Base-by-base conservation (phyloP, 2,888 invertebrate genomes). In the Hypercompe scribonia region DNA sequence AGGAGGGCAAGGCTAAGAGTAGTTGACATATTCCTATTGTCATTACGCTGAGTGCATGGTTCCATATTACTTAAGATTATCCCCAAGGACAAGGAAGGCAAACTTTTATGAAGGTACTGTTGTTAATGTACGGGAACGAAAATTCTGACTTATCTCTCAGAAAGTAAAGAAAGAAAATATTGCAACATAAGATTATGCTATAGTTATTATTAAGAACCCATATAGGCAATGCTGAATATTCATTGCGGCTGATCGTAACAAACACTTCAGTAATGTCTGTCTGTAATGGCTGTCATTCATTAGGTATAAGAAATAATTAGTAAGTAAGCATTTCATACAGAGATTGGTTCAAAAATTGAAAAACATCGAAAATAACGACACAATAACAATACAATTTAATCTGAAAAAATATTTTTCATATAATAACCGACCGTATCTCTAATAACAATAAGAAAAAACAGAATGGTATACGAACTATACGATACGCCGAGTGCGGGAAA, bases 61-160 rank as follows among this genome's bases (percentile, higher is more conserved):
- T 28, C 82, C 83, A 90, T 90, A 90, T 92, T 90, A 92, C 90
- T 86, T 70, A 86, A 89, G 88, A 92, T 93, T 90, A 91, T 91
- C 89, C 89, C 69, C 74, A 81, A 86, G 86, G 86, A 81, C 82
- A 78, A 36, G 5, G 13, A 8, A 34, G 21, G 83, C 76, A 85
- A 91, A 89, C 89, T 86, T 87, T 85, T 64, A 61, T 86, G 82
- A 86, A 81, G 84, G 81, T 78, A 85, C 13, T 28, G 28, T 61
- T 31, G 18, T 61, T 80, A 54, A 58, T 84, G 82, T 74, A 82
- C 82, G 78, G 76, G 82, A 82, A 80, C 77, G 73, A 79, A 81
- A 84, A 78, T 73, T 73, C 77, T 78, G 69, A 76, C 74, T 71
- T 61, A 28, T 31, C 5, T 7, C 31, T 28, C 31, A n/a, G 11